Base-by-base conservation (phyloP, 2,113 vertebrate species). In the Capreolus pygargus region DNA sequence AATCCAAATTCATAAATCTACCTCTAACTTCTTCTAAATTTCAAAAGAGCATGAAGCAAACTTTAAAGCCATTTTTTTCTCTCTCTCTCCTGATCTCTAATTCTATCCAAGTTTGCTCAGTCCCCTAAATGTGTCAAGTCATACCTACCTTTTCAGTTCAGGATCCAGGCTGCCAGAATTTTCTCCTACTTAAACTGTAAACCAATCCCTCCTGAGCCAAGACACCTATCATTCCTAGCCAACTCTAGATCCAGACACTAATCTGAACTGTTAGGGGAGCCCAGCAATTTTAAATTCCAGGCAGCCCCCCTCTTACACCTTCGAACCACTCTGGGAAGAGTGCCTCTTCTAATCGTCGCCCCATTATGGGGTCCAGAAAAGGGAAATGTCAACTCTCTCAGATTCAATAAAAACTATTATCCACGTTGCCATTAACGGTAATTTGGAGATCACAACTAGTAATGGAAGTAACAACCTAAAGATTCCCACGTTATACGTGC, bases 91-190 rank as follows among this genome's bases (percentile, higher is more conserved):
- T 67, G 43, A 78, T 60, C 55, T 36, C 50, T 84, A 52, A 85
- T 25, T 92, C 91, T 96, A 84, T 28, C 45, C 47, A 83, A 94
- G 88, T 70, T n/a, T 89, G 39, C 39, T 88, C 55, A 78, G 28
- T 58, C 47, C 67, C 45, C 33, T 89, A 89, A 96, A 97, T 50
- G 7, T 89, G 96, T 94, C 54, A 93, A 47, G 57, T 98, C 91
- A 97, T 64, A 91, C 85, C 36, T 27, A 74, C 55, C 58, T 94
- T 70, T 92, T 58, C n/a, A 74, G 57, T 70, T 97, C 30, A 74
- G 2, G 79, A 88, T 91, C 86, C 83, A 85, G 9, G 10, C n/a
- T 92, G 54, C 76, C 88, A 97, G 27, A 82, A 81, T 96, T 76
- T 97, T 85, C 81, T 89, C 74, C 82, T 60, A 36, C 30, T 28